Evolutionary conservation across 2,113 vertebrate genomes (phyloP).

Genomic region (Leucosticte australis): DNA sequence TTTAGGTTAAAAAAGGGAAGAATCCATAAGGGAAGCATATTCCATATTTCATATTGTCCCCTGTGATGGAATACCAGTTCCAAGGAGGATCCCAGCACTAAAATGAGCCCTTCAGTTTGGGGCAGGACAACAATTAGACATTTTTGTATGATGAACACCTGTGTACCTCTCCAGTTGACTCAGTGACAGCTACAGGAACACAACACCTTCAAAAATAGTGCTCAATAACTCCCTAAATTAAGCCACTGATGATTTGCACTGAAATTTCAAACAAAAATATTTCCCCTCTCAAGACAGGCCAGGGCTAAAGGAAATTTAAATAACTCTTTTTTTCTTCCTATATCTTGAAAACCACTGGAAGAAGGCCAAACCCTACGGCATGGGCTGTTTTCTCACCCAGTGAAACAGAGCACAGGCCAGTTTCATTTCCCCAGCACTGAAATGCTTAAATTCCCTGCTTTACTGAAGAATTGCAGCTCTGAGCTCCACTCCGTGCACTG

Average conservation of each 20-base stretch:
- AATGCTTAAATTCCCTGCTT: neutral
- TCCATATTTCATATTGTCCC: neutral
- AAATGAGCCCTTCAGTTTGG: neutral
- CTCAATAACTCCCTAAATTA: neutral
- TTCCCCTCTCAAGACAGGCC: neutral
- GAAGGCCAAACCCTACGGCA: neutral
- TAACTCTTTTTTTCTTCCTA: neutral
- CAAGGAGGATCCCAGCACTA: neutral
- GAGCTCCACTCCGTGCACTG: neutral
- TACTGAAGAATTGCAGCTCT: neutral
- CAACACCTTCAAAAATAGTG: neutral
- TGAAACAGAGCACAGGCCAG: neutral
- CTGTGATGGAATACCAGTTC: neutral
- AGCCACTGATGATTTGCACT: neutral
- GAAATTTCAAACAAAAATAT: neutral
- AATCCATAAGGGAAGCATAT: neutral
- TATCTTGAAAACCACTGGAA: neutral
- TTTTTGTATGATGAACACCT: neutral
- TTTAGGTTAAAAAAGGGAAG: neutral
- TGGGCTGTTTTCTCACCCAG: neutral
- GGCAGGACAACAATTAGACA: neutral
- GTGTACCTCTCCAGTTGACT: neutral
- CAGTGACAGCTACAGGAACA: neutral
- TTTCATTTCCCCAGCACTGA: conserved; percentile 30
- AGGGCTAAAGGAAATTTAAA: neutral